Evolutionary conservation across 1,140 invertebrate genomes (phyloP), one percentile per base, ranked within the genome.

Genomic region (Cydia strobilella): DNA sequence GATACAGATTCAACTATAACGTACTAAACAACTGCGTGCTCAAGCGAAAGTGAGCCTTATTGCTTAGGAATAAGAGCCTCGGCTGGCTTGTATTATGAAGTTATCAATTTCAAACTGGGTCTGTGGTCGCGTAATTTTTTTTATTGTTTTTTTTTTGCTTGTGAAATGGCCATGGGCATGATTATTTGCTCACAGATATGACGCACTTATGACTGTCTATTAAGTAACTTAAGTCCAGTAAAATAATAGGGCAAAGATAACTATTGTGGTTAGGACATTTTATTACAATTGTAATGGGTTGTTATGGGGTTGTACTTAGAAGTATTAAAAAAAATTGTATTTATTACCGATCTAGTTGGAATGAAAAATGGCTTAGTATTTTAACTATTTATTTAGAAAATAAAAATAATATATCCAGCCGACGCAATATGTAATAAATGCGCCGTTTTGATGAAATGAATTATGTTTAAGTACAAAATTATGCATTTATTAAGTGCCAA

Each of bases 1-100:
- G 93, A 0, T 93, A 89, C 74, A 79, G 90, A 12, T 92, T 93
- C 62, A 90, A 85, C 75, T 93, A 93, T 74, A 92, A 92, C 75
- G 89, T 93, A 0, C 80, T 93, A 0, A 93, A 93, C 63, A 93
- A 93, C 74, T 93, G 93, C 54, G 89, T 88, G 73, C 75, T 83
- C 15, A 90, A 85, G 54, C 20, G 69, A 84, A 84, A 69, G 77
- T 25, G 73, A 77, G 42, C 73, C 69, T 54, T 45, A 1, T 12
- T 10, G 1, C n/a, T 12, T 39, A 18, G 25, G 15, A 25, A 27
- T 13, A 27, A 25, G 12, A 3, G 31, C 65, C 65, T 69, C 35
- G 65, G 65, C 65, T 69, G 65, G 27, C 9, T 18, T 69, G 65
- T 69, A 69, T 69, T 69, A 69, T 23, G 18, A 18, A 54, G 51